Evolutionary conservation across 2,113 vertebrate species (phyloP), one percentile per base, ranked within the genome.

Genomic region (Corapipo altera): DNA sequence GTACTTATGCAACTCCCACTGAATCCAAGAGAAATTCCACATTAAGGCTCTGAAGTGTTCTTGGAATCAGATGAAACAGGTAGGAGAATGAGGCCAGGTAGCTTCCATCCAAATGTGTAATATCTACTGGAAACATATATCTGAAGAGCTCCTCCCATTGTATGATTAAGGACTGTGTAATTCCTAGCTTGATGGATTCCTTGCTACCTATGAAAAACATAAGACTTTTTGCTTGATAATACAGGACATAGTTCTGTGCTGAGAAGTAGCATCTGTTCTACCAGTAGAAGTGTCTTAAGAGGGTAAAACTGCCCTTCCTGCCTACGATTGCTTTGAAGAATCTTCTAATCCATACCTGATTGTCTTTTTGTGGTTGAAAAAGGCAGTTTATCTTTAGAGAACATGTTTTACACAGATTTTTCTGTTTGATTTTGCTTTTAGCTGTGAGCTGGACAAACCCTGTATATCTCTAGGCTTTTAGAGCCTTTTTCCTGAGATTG

Each of bases 1-100:
- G 0, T 37, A 30, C 16, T 67, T 18, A 52, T 41, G 8, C 86
- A 92, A 81, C 44, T 71, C 39, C 22, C 12, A 39, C 22, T 69
- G 65, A 92, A 87, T 77, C n/a, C 44, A 91, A 92, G 30, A 46
- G 27, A 91, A 96, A 78, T 89, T 95, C 61, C 19, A 44, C 22
- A 28, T 37, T 71, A 64, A 89, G 33, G 2, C 44, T 67, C 19
- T 43, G 18, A 27, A 79, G 11, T 14, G 2, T 23, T 80, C 51
- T 23, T 80, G 52, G 43, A 92, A 26, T 78, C 12, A 89, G 24
- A 30, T 81, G 48, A 77, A 70, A 44, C 73, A 93, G 39, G 28
- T 33, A 59, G 27, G 32, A 69, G 55, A 84, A 67, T 6, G 19
- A 89, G 27, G 33, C 19, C 57, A 64, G 44, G 58, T 72, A 91